Evolutionary conservation across 2,113 vertebrate genomes (phyloP).

Genomic region (Bungarus multicinctus): DNA sequence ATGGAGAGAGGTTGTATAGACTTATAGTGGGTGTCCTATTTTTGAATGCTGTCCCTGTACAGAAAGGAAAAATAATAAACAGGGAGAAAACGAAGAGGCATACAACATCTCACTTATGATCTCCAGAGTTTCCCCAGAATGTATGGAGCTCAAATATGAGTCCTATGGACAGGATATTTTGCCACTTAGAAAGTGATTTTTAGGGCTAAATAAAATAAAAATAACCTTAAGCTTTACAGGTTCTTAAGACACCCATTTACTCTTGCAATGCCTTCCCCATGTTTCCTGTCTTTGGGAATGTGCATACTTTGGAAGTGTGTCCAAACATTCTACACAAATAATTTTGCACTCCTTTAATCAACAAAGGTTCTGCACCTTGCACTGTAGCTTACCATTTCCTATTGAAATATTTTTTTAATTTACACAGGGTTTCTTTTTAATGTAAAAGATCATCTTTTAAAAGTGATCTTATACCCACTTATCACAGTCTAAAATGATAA

Average conservation of each 20-base stretch:
- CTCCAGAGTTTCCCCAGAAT: not conserved
- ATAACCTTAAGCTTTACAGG: not conserved
- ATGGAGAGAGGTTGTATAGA: not conserved
- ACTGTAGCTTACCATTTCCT: not conserved
- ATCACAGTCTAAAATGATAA: not conserved
- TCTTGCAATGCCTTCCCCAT: not conserved
- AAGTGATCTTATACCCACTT: not conserved
- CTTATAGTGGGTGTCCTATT: not conserved
- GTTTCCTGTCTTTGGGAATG: not conserved
- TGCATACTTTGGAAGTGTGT: not conserved
- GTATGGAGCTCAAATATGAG: not conserved
- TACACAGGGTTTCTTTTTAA: not conserved
- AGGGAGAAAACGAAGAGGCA: not conserved
- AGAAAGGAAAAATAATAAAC: not conserved
- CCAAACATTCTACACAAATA: not conserved
- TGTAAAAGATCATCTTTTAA: not conserved
- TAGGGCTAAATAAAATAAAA: not conserved
- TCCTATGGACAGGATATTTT: not conserved
- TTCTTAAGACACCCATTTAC: not conserved
- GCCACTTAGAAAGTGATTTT: not conserved
- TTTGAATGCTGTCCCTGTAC: not conserved
- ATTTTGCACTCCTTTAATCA: not conserved
- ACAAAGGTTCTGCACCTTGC: not conserved
- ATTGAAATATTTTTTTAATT: not conserved
- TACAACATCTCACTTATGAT: not conserved